These are phyloP conservation scores for Uria aalge DNA, from an alignment of 2,113 vertebrate species.

Conservation along the genomic window DNA sequence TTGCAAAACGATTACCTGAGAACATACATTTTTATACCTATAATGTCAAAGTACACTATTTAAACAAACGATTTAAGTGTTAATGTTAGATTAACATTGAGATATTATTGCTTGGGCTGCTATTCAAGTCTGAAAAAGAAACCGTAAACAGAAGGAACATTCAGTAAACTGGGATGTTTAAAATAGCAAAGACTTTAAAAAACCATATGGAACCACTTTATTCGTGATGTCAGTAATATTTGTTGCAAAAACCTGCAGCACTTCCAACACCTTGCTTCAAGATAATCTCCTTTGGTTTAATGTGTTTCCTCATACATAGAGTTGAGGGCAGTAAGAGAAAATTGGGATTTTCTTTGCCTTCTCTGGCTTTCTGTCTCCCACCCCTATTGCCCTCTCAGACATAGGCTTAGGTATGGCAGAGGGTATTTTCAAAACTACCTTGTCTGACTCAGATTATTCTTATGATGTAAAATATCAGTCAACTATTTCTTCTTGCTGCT, in stretches of 20 bases:
- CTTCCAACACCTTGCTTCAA: background rate
- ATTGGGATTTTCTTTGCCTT: background rate
- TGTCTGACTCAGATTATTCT: background rate
- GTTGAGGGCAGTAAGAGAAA: background rate
- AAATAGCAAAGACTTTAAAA: background rate
- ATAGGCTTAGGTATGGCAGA: background rate
- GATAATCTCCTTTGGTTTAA: background rate
- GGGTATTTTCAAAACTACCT: background rate
- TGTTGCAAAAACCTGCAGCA: background rate
- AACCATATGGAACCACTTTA: accelerated
- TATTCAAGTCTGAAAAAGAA: background rate
- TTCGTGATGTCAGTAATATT: background rate
- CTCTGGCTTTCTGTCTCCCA: background rate
- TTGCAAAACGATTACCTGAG: background rate
- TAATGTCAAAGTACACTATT: background rate
- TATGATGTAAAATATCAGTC: background rate
- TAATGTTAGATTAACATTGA: background rate
- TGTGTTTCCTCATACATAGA: background rate
- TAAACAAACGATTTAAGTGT: background rate
- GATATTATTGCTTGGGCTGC: background rate
- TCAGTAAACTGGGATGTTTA: background rate
- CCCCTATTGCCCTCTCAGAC: background rate
- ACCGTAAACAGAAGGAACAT: background rate
- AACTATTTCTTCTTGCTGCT: background rate
- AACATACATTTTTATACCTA: background rate